These are phyloP conservation scores for Tiliacea aurago DNA, from an alignment of 2,888 invertebrate genomes.

Conservation along the genomic window DNA sequence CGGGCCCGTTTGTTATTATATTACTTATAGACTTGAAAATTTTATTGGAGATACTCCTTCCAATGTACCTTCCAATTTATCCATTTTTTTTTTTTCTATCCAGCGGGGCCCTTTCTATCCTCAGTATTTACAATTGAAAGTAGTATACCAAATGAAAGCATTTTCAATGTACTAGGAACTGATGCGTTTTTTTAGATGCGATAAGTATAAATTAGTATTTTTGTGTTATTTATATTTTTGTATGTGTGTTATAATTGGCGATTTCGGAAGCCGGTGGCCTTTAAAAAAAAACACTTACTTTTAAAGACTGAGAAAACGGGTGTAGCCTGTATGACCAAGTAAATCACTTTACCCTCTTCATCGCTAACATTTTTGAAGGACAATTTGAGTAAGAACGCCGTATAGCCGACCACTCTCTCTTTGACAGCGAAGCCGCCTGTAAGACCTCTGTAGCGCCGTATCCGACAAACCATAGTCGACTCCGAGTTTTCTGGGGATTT, in stretches of 20 bases:
- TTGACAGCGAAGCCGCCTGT: constrained; percentile 91
- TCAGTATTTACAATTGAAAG: too few species aligned
- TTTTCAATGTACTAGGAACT: too few species aligned
- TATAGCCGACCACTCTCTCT: constrained; percentile 91
- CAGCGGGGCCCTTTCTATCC: too few species aligned
- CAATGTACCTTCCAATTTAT: too few species aligned
- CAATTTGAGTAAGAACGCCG: constrained; percentile 93
- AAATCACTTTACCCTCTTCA: constrained; percentile 88
- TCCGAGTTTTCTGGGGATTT: constrained; percentile 59
- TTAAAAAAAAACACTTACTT: constrained; percentile 88
- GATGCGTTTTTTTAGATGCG: too few species aligned
- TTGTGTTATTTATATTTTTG: too few species aligned
- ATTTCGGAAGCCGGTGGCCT: background rate
- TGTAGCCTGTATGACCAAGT: constrained; percentile 93
- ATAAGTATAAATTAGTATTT: too few species aligned
- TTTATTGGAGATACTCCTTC: too few species aligned
- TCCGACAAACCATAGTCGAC: constrained; percentile 82
- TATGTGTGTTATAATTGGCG: background rate
- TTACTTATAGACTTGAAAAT: too few species aligned
- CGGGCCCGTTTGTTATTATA: too few species aligned
- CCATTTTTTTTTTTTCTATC: too few species aligned
- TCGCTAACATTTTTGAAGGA: constrained; percentile 92
- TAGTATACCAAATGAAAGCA: too few species aligned
- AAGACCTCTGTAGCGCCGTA: constrained; percentile 92
- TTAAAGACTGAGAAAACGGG: constrained; percentile 94